Evolutionary conservation across 2,113 vertebrate genomes (phyloP), one percentile per base, ranked within the genome.

Genomic region (Hylia prasina): DNA sequence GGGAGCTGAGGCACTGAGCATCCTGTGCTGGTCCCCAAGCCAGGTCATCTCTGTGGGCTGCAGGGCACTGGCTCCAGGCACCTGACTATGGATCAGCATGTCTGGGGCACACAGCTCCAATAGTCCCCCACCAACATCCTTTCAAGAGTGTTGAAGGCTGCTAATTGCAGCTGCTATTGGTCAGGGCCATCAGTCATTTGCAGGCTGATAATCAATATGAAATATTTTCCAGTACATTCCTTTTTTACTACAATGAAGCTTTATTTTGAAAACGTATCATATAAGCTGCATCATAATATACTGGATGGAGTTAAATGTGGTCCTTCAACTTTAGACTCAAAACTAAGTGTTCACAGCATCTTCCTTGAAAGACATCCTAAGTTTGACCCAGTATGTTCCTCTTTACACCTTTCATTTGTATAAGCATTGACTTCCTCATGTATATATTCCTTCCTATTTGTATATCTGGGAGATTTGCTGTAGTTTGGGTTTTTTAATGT

Each of bases 61-160:
- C 45, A 50, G 30, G 37, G 19, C 2, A 1, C 7, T 40, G 19
- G 12, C n/a, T 80, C 11, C 56, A 6, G n/a, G 18, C 23, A 73
- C 28, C 45, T n/a, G 82, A 5, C 20, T 3, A 3, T 10, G 2
- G 2, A 33, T 69, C 48, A 13, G 42, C 54, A n/a, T 0, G 0
- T 48, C 37, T 3, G 21, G 50, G 45, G 15, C 28, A 22, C 10
- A 1, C 20, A 20, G 60, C 45, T 53, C 23, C 68, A 0, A 0
- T 23, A 24, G 14, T 44, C 14, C 15, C n/a, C 37, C 4, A 2
- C 11, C 2, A n/a, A 21, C 16, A 19, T 21, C 22, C 12, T 64
- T 73, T 45, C 28, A 1, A 1, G 23, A 28, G 57, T 44, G 14
- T 56, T 63, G 51, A 87, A 84, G 65, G n/a, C 31, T 7, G 2